Evolutionary conservation across 2,113 vertebrate genomes (phyloP).

Genomic region (Otolemur garnettii): DNA sequence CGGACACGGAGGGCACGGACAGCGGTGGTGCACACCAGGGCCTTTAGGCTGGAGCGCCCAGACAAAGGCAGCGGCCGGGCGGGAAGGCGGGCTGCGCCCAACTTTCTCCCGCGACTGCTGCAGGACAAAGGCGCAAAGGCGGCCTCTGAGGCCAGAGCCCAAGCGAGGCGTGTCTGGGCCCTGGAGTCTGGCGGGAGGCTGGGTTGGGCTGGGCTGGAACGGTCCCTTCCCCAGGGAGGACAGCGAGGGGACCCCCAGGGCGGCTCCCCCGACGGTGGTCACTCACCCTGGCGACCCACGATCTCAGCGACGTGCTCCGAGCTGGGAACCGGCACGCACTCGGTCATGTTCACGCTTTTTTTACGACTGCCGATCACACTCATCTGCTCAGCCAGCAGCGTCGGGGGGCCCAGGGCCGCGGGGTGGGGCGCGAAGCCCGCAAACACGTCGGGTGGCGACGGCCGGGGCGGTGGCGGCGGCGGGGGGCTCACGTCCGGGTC

Average conservation of each 20-base stretch:
- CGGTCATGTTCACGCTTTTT: conserved; percentile 98
- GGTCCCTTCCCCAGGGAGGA: neutral
- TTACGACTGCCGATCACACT: conserved; percentile 91
- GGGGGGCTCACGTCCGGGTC: conserved; percentile 87
- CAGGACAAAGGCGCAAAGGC: conserved; percentile 68
- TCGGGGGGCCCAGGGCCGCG: conserved; percentile 80
- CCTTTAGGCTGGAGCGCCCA: neutral
- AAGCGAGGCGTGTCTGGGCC: conserved; percentile 51
- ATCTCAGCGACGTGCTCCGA: conserved; percentile 98
- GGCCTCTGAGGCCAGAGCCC: neutral
- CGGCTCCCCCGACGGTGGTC: conserved; percentile 67
- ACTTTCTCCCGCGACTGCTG: conserved; percentile 59
- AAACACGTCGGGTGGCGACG: conserved; percentile 90
- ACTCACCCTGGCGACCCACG: conserved; percentile 97
- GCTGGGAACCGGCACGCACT: conserved; percentile 97
- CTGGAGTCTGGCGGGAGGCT: neutral
- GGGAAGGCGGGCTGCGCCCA: conserved; percentile 61
- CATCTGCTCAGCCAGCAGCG: conserved; percentile 91
- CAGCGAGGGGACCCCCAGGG: neutral
- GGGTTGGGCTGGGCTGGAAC: neutral
- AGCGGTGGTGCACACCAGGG: neutral
- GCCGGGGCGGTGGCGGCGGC: conserved; percentile 66
- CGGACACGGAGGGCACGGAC: neutral
- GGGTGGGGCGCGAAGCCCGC: conserved; percentile 89
- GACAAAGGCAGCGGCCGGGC: neutral